Percentiles rank a stretch among this genome's conserved stretches.
Evolutionary conservation across 2,888 invertebrate genomes (phyloP).

Genomic region (Dryococelus australis): DNA sequence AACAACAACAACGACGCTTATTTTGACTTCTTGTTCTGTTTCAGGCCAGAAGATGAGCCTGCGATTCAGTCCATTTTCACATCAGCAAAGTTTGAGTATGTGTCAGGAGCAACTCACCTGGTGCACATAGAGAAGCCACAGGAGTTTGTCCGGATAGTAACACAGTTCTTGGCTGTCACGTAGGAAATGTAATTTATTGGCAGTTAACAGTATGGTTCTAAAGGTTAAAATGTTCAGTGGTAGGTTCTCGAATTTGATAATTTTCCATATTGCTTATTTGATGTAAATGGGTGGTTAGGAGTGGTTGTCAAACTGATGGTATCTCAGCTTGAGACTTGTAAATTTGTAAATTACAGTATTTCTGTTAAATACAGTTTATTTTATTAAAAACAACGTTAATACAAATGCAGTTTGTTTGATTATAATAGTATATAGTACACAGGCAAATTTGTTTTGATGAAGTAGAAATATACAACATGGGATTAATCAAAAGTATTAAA

Average conservation of each 20-base stretch:
- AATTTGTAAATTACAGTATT: background rate
- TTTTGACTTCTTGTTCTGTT: slow-evolving; percentile 37
- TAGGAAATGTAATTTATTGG: background rate
- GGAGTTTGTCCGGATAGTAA: slow-evolving; percentile 71
- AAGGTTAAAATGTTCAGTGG: too few species aligned
- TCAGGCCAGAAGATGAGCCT: slow-evolving; percentile 64
- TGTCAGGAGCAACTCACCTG: slow-evolving; percentile 90
- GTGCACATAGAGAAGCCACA: slow-evolving; percentile 90
- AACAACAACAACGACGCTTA: too few species aligned
- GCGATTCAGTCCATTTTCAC: slow-evolving; percentile 77
- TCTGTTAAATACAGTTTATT: background rate
- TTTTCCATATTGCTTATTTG: background rate
- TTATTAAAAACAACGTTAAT: background rate
- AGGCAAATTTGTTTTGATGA: too few species aligned
- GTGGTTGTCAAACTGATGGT: background rate
- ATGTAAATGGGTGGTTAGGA: background rate
- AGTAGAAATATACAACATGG: too few species aligned
- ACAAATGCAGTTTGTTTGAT: too few species aligned
- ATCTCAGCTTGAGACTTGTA: background rate
- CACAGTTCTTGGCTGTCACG: background rate
- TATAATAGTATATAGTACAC: too few species aligned
- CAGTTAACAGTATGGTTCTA: too few species aligned
- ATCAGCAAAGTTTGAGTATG: slow-evolving; percentile 70
- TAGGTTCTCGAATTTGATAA: background rate
- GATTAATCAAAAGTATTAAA: too few species aligned